Percentiles rank a stretch among this genome's conserved stretches.
Conservation (phyloP, 2,888 invertebrate species). For the Atethmia centrago region DNA sequence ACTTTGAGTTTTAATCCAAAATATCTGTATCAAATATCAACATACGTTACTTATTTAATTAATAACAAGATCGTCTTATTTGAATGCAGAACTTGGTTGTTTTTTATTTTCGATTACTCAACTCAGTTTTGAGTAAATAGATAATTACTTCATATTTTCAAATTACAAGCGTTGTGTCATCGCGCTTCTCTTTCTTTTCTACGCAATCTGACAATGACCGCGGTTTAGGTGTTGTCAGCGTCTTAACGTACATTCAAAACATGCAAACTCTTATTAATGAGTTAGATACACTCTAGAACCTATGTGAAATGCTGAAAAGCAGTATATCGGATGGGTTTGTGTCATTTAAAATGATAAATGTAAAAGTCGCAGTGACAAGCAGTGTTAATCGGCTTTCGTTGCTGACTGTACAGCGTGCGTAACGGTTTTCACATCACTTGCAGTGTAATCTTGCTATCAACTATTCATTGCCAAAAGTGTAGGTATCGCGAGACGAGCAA, state of each 20-base stretch:
- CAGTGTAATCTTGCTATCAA: slow-evolving; percentile 50
- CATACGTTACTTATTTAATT: too few relatives aligned
- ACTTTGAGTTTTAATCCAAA: too few relatives aligned
- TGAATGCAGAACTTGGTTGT: too few relatives aligned
- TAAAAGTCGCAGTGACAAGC: background rate
- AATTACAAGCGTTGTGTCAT: too few relatives aligned
- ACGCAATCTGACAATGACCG: too few relatives aligned
- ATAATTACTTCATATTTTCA: too few relatives aligned
- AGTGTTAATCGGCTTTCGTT: slow-evolving; percentile 4
- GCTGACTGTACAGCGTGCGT: slow-evolving; percentile 20
- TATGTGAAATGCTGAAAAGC: background rate
- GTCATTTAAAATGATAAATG: background rate
- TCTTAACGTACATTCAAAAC: background rate
- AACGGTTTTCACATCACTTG: slow-evolving; percentile 52
- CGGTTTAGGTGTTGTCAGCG: too few relatives aligned
- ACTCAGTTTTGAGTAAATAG: too few relatives aligned
- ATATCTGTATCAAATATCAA: too few relatives aligned
- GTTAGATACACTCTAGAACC: background rate
- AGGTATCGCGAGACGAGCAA: slow-evolving; percentile 64
- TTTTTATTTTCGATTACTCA: too few relatives aligned
- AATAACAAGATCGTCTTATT: too few relatives aligned
- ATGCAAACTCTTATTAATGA: background rate
- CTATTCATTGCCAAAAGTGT: slow-evolving; percentile 67
- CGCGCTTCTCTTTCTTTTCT: too few relatives aligned
- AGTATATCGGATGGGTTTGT: background rate